Base-by-base conservation (phyloP, 2,888 invertebrate genomes). In the Caenorhabditis parvicauda region DNA sequence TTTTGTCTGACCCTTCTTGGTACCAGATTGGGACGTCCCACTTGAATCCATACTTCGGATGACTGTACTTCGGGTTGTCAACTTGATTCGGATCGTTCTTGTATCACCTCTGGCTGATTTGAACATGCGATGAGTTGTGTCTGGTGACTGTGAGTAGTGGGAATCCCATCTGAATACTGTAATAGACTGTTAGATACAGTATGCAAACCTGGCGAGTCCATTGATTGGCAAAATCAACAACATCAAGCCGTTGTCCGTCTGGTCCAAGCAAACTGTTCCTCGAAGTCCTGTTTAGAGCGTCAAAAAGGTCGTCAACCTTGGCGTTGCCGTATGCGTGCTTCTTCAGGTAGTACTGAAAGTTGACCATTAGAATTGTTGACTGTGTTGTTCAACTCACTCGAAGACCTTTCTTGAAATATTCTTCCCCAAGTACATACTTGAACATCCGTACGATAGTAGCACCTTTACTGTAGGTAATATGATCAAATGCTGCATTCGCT, bases 401-500 rank as follows among this genome's bases (percentile, higher is more conserved):
- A 14, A 76, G 22, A 14, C 76, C 76, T 32, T 63, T 47, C 28
- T 60, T 35, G 58, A 76, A 78, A 38, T 53, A 41, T 35, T 63
- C 53, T 35, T 69, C 57, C 6, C 75, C 75, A 52, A 78, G 56
- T 21, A 75, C 54, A 4, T 52, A 44, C 9, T 60, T 43, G 17
- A 76, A 45, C 77, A 76, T 76, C 3, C 62, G 59, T 22, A 75
- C 44, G 7, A 77, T 52, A 9, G 67, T 27, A 7, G 50, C 74
- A 39, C 75, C 71, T 89, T 92, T 93, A 47, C 88, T 88, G 79
- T 93, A 92, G 0, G 91, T 91, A 70, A 92, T 92, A 53, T 88
- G 86, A 80, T 91, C 90, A 75, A 91, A 90, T 48, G 90, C 89
- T 76, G 91, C 90, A 64, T 88, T 88, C 37, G 91, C 90, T 83